Evolutionary conservation across 1,140 invertebrate genomes (phyloP).

Genomic region (Hyles euphorbiae): DNA sequence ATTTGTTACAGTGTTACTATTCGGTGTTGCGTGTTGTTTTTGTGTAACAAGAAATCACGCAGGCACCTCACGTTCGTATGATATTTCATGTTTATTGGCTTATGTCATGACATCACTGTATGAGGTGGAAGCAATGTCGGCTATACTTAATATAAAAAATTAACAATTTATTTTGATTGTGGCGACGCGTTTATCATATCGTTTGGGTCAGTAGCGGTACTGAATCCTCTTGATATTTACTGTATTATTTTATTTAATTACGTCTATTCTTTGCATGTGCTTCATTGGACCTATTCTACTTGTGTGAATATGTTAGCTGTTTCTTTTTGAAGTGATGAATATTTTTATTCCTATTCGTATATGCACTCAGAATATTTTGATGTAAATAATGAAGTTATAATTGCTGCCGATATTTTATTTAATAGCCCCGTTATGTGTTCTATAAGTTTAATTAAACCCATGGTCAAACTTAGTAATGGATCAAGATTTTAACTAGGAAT

Average conservation of each 20-base stretch:
- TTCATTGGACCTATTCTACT: too few species aligned
- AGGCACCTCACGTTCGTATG: conserved; percentile 50
- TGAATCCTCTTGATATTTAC: not conserved
- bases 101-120: conserved; percentile 62
- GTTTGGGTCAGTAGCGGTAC: conserved; percentile 34
- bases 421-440: too few species aligned
- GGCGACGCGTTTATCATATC: conserved; percentile 38
- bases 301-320: too few species aligned
- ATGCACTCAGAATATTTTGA: too few species aligned
- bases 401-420: too few species aligned
- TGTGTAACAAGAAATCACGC: conserved; percentile 46
- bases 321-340: too few species aligned
- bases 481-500: too few species aligned
- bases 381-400: too few species aligned
- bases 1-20: conserved; percentile 29
- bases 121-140: conserved; percentile 47
- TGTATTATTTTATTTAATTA: conserved; percentile 27
- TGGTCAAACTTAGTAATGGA: too few species aligned
- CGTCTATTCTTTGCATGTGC: conserved; percentile 1
- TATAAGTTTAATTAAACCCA: too few species aligned
- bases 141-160: conserved; percentile 44
- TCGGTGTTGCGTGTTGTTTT: conserved; percentile 32
- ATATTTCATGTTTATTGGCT: conserved; percentile 64
- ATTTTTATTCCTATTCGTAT: too few species aligned
- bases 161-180: conserved; percentile 48